Base-by-base conservation (phyloP, 2,113 vertebrate genomes). In the Peromyscus leucopus region DNA sequence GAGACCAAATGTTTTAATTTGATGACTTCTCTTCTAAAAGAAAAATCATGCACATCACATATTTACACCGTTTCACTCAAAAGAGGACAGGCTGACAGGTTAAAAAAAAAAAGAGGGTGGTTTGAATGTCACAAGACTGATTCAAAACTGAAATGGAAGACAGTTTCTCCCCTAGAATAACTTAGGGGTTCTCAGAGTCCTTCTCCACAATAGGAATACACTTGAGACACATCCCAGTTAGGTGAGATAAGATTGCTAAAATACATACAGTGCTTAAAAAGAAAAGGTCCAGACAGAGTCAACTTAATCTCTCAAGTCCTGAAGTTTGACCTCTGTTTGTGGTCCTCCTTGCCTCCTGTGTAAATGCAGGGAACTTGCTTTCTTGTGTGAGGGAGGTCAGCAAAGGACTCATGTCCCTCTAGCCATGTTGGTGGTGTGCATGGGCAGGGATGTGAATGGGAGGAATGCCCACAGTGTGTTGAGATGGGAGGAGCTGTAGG, bases 371-470 rank as follows among this genome's bases (percentile, higher is more conserved):
- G 98, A 99, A 99, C 98, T 99, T 99, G 99, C 99, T 99, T 98
- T 99, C 99, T 99, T 99, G 99, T 24, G 99, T 99, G 28, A 99
- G 99, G 85, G 99, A 99, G 98, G 99, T 99, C 98, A 99, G 99
- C 97, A 99, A 99, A 94, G 99, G 99, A 97, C 99, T 99, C 99
- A 99, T 99, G 99, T 99, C 99, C 97, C 99, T 99, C 99, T 99
- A 95, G 99, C 99, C 99, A 99, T 99, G 98, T 99, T 99, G 98
- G 99, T 99, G 89, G 99, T 98, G 97, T 99, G 99, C 67, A 99
- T 97, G 4, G 99, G 98, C 98, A 99, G 98, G 36, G 98, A 98
- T 61, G 99, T 99, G 98, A 99, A 99, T 96, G 98, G 98, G 90
- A 99, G 98, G 84, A 99, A 99, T 22, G 98, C 98, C 75, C 98